Percentiles rank a stretch among this genome's conserved stretches.
Evolutionary conservation across 2,888 invertebrate genomes (phyloP).

Genomic region (Brachynemurus nebulosus): DNA sequence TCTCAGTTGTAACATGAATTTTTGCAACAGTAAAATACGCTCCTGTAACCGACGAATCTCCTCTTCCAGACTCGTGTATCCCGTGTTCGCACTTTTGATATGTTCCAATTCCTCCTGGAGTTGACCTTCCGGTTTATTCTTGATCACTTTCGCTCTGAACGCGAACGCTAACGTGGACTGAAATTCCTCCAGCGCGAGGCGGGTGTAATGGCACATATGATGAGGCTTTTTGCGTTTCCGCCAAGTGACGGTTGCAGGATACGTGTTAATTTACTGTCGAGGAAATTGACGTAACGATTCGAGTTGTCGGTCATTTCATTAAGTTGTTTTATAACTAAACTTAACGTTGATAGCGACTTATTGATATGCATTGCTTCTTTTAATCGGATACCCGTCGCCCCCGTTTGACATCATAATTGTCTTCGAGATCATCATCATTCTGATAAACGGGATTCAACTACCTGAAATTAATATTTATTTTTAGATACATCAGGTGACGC

Average conservation of each 20-base stretch:
- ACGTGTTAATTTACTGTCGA: slow-evolving; percentile 77
- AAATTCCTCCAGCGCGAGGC: slow-evolving; percentile 66
- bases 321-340: slow-evolving; percentile 68
- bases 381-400: slow-evolving; percentile 60
- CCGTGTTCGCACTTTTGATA: not conserved
- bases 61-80: not conserved
- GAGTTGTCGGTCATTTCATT: slow-evolving; percentile 45
- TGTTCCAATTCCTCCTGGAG: not conserved
- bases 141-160: slow-evolving; percentile 63
- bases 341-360: slow-evolving; percentile 55
- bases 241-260: slow-evolving; percentile 74
- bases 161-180: slow-evolving; percentile 60
- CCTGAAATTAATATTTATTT: too few relatives aligned
- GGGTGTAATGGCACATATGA: slow-evolving; percentile 75
- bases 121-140: slow-evolving; percentile 62
- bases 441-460: too few relatives aligned
- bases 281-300: slow-evolving; percentile 29
- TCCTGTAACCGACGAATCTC: not conserved
- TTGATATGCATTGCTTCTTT: slow-evolving; percentile 78
- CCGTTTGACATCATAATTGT: too few relatives aligned
- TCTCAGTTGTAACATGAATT: slow-evolving; percentile 1
- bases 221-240: slow-evolving; percentile 76
- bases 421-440: too few relatives aligned
- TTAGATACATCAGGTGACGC: too few relatives aligned
- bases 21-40: not conserved